Conservation (phyloP, 2,797 vertebrate species). For the Spheniscus humboldti region DNA sequence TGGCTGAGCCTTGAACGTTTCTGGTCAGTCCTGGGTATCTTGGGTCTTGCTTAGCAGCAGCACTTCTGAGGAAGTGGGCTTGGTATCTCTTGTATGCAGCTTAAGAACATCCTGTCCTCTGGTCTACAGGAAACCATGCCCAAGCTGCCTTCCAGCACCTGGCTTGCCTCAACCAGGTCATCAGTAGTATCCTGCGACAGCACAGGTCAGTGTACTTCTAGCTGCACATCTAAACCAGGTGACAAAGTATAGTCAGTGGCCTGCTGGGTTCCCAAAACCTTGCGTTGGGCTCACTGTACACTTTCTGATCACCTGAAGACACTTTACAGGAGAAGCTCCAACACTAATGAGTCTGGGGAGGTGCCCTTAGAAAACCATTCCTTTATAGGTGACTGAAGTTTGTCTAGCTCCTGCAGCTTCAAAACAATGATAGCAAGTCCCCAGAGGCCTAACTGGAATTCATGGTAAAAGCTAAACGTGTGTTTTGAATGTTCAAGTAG, state of each 20-base stretch:
- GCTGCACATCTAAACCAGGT: not conserved
- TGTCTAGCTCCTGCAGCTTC: not conserved
- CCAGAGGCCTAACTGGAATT: not conserved
- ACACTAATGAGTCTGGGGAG: not conserved
- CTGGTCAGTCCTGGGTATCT: not conserved
- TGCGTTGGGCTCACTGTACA: not conserved
- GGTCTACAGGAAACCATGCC: not conserved
- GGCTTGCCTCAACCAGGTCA: not conserved
- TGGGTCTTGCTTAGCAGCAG: not conserved
- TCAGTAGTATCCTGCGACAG: not conserved
- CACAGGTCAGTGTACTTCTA: slow-evolving; percentile 9
- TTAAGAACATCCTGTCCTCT: not conserved
- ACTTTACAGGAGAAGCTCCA: not conserved
- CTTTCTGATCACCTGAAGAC: not conserved
- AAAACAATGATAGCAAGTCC: not conserved
- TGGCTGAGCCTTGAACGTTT: not conserved
- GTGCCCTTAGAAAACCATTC: not conserved
- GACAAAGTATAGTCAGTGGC: not conserved
- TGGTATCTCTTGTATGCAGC: not conserved
- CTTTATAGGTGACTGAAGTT: not conserved
- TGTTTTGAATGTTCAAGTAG: not conserved
- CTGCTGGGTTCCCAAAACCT: not conserved
- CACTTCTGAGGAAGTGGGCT: not conserved
- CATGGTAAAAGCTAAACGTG: not conserved
- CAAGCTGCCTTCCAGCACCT: not conserved